Percentiles rank a stretch among this genome's conserved stretches.
These are phyloP conservation scores for Himalopsyche japonica DNA, from an alignment of 2,888 invertebrate genomes.

Conservation along the genomic window DNA sequence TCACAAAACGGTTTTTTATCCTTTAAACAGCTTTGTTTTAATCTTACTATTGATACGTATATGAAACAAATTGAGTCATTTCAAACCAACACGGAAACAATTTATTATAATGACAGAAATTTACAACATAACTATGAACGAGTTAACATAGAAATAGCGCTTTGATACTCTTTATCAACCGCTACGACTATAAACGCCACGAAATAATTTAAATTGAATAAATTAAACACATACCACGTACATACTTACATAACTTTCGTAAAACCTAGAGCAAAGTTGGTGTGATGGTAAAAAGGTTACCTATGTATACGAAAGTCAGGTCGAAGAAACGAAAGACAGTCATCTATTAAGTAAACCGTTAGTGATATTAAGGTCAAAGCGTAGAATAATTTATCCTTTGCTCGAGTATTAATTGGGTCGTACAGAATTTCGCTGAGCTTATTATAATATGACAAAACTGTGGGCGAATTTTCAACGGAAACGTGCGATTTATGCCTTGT, in stretches of 20 bases:
- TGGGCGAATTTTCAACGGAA: background rate
- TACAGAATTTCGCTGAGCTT: background rate
- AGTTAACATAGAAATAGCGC: too few species aligned
- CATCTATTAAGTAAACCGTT: background rate
- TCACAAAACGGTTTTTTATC: too few species aligned
- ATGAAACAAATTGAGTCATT: too few species aligned
- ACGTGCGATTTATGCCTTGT: background rate
- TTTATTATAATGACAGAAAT: too few species aligned
- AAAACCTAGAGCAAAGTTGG: background rate
- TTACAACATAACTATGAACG: too few species aligned
- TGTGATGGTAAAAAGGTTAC: background rate
- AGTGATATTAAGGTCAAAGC: background rate
- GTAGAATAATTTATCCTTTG: background rate
- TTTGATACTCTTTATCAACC: too few species aligned
- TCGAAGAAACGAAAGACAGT: background rate
- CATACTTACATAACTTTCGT: background rate
- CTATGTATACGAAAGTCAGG: background rate
- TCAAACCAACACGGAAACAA: too few species aligned
- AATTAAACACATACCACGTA: too few species aligned
- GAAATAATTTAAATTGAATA: too few species aligned
- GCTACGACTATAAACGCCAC: too few species aligned
- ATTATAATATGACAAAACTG: background rate
- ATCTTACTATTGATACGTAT: too few species aligned
- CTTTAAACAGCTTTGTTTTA: too few species aligned
- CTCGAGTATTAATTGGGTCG: background rate